These are phyloP conservation scores for Tinea trinotella DNA, from an alignment of 2,888 invertebrate species.

Conservation along the genomic window DNA sequence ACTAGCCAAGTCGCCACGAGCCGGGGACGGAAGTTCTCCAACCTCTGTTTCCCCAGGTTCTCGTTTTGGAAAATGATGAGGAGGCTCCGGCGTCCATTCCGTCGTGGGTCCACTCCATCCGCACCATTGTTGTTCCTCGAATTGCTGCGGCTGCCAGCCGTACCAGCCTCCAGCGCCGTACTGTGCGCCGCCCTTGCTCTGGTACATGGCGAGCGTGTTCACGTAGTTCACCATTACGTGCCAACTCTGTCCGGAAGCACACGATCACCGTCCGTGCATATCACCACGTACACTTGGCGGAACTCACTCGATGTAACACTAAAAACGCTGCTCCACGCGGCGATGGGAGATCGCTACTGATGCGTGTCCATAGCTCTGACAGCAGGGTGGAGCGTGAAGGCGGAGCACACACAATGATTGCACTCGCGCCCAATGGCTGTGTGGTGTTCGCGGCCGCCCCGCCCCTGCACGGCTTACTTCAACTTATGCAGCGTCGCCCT, in stretches of 20 bases:
- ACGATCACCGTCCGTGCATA: constrained; percentile 3
- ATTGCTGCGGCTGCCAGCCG: constrained; percentile 65
- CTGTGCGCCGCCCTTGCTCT: constrained; percentile 74
- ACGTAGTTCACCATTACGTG: constrained; percentile 81
- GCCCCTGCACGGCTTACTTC: neutral
- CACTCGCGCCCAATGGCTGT: constrained; percentile 39
- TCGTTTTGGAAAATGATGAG: constrained; percentile 60
- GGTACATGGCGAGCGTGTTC: constrained; percentile 77
- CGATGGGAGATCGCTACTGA: constrained; percentile 12
- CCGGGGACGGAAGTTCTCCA: constrained; percentile 59
- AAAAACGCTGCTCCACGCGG: neutral
- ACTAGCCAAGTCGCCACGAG: constrained; percentile 70
- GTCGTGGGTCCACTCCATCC: constrained; percentile 63
- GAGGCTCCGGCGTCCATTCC: constrained; percentile 59
- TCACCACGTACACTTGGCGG: neutral
- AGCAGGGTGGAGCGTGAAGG: constrained; percentile 21
- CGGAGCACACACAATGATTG: neutral
- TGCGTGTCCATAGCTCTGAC: constrained; percentile 27
- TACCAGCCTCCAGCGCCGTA: constrained; percentile 58
- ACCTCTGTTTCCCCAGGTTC: constrained; percentile 57
- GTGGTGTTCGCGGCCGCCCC: constrained; percentile 17
- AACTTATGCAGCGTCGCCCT: constrained; percentile 12
- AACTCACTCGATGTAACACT: neutral
- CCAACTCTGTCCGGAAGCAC: constrained; percentile 30
- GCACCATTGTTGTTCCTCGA: constrained; percentile 73